Evolutionary conservation across 1,140 invertebrate genomes (phyloP), one percentile per base, ranked within the genome.

Genomic region (Drosophila murphyi): DNA sequence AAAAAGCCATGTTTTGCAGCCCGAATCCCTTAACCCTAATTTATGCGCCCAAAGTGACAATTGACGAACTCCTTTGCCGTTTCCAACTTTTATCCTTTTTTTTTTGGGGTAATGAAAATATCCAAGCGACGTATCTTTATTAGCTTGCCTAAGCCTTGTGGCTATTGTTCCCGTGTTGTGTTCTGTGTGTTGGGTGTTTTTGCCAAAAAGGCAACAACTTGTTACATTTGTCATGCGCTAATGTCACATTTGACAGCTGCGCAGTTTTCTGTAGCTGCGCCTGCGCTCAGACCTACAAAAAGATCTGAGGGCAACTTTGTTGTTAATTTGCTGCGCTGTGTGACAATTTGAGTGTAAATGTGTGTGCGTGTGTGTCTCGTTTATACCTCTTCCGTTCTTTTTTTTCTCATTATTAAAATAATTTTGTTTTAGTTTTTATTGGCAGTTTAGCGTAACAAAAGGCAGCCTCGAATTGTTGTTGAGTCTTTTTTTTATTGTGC

Each of bases 211-310:
- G 76, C 80, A 75, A 74, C 80, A 90, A 81, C 88, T 91, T 91
- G 88, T 91, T 91, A 91, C 88, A 91, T 91, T 91, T 91, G 74
- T 91, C 88, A 91, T 91, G 83, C 78, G 88, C 76, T 91, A 91
- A 91, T 91, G 88, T 91, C 87, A 82, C 77, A 74, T 82, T 85
- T 88, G 88, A 91, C 88, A 91, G 85, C 85, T 88, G 82, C 82
- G 88, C 82, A 90, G 87, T 80, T 71, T 76, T 72, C 50, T 41
- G 48, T 37, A 64, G 56, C 45, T 64, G 43, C 63, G 80, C 72
- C 67, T 64, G 55, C 60, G 74, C 65, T 35, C 48, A 61, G 61
- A 64, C 64, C 68, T 65, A 60, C 67, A 80, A 76, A 59, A 78
- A 62, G 74, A 79, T 77, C 71, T 55, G 29, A 8, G 70, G 72